A percentile compares a stretch with the other conserved stretches of the same genome.
phyloP scores from a whole-genome alignment of 2,888 invertebrate genomes.

The Gastracanthus pulcherrimus region DNA sequence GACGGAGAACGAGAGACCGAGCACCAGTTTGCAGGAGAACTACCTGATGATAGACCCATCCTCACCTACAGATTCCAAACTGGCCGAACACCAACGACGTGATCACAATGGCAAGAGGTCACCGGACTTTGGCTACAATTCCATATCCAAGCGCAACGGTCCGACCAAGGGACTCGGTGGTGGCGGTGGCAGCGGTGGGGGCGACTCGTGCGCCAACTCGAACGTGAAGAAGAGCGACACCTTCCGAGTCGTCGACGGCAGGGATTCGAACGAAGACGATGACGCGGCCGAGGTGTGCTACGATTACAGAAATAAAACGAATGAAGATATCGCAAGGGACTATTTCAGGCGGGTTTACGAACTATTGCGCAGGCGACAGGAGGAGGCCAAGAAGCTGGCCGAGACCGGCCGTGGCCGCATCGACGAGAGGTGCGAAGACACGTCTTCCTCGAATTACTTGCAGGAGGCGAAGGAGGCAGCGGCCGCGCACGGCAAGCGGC shows the following conservation, averaged over 20 bases:
- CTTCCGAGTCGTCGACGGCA: conserved; percentile 71
- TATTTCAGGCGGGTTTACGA: conserved; percentile 74
- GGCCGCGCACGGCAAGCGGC: conserved; percentile 61
- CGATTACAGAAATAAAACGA: conserved; percentile 63
- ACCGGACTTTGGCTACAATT: conserved; percentile 68
- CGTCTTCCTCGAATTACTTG: conserved; percentile 67
- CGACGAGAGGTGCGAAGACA: conserved; percentile 64
- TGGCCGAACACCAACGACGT: not conserved
- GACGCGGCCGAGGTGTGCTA: conserved; percentile 50
- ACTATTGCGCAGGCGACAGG: conserved; percentile 68
- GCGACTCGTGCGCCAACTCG: conserved; percentile 62
- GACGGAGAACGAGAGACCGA: conserved; percentile 59
- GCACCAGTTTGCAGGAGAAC: conserved; percentile 70
- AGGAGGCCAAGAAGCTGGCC: conserved; percentile 59
- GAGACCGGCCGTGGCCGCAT: conserved; percentile 58
- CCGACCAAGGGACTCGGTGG: too few species aligned
- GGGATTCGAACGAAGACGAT: conserved; percentile 21
- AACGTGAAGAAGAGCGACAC: conserved; percentile 73
- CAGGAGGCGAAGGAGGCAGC: conserved; percentile 66
- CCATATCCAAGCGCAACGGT: conserved; percentile 63
- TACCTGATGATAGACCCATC: conserved; percentile 66
- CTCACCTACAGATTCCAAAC: not conserved
- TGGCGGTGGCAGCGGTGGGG: too few species aligned
- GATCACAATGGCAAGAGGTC: conserved; percentile 51
- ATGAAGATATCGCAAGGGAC: conserved; percentile 70